Base-by-base conservation (phyloP, 2,797 vertebrate genomes). In the Eutrigla gurnardus region DNA sequence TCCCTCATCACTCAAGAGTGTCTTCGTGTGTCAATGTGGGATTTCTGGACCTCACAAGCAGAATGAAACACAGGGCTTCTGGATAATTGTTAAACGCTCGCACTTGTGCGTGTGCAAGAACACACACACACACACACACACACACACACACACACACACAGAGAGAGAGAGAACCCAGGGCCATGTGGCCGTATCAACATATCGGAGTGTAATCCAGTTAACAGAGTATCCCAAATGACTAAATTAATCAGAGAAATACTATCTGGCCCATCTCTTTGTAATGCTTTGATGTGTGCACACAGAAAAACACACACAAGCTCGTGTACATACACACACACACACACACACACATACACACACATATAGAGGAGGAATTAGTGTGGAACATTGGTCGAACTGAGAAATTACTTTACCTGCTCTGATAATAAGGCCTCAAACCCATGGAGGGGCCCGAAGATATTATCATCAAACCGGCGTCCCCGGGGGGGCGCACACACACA, bases 391-490 rank as follows among this genome's bases (percentile, higher is more conserved):
- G 96, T 95, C 95, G 92, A 94, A 95, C 94, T 95, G 95, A 85
- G 84, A 96, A 97, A 97, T 96, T 95, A 95, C 96, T 97, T 96
- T 96, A 95, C 95, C 96, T 96, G 95, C 95, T 95, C 96, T 93
- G 95, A 97, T 97, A 97, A 97, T 96, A 95, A 94, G 93, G 95
- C 87, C 84, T 96, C 94, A 97, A 96, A 96, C 95, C 96, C 96
- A 95, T 95, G 95, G 94, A 96, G 95, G 94, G 78, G 95, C 95
- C 95, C 95, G 93, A 96, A 96, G 96, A 97, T 97, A 94, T 95
- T 94, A 97, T 97, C 96, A 95, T 95, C 91, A 93, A 90, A 92
- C 50, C 42, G n/a, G 81, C 75, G 93, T 89, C 96, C 94, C 89
- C 87, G 91, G 94, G 85, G 86, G 76, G 40, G 53, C 71, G 64